phyloP scores from a whole-genome alignment of 2,797 vertebrate genomes.

The Halcyon chelicuti region DNA sequence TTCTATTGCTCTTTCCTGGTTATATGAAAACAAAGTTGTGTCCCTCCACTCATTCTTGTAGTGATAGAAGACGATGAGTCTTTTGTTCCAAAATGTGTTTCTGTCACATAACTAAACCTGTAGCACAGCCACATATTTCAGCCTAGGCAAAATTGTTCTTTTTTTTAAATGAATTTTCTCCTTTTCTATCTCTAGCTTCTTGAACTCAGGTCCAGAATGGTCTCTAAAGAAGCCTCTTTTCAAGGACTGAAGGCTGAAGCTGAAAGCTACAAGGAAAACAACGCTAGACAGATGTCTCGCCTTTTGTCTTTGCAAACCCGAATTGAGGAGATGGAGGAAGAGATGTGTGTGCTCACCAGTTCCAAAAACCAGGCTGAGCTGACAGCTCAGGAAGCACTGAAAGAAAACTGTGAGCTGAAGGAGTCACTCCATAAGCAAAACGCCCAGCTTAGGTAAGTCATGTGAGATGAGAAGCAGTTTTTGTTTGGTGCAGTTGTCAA shows the following conservation, averaged over 20 bases:
- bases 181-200: constrained; percentile 68
- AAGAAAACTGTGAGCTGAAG: constrained; percentile 79
- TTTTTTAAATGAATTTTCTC: not conserved
- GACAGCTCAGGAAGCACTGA: constrained; percentile 63
- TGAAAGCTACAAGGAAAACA: constrained; percentile 79
- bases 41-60: not conserved
- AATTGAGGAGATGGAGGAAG: constrained; percentile 80
- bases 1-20: not conserved
- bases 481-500: not conserved
- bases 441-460: constrained; percentile 77
- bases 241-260: constrained; percentile 80
- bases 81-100: not conserved
- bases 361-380: constrained; percentile 77
- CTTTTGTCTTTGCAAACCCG: constrained; percentile 77
- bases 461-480: not conserved
- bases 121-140: not conserved
- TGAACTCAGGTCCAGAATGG: constrained; percentile 76
- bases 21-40: not conserved
- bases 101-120: not conserved
- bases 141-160: not conserved
- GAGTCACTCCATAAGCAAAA: constrained; percentile 68
- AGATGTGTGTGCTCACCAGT: constrained; percentile 44
- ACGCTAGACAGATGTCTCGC: constrained; percentile 80
- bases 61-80: not conserved
- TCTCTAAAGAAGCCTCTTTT: constrained; percentile 77